Percentiles rank a stretch among this genome's conserved stretches.
phyloP scores from a whole-genome alignment of 2,797 vertebrate species.

The Anniella stebbinsi region DNA sequence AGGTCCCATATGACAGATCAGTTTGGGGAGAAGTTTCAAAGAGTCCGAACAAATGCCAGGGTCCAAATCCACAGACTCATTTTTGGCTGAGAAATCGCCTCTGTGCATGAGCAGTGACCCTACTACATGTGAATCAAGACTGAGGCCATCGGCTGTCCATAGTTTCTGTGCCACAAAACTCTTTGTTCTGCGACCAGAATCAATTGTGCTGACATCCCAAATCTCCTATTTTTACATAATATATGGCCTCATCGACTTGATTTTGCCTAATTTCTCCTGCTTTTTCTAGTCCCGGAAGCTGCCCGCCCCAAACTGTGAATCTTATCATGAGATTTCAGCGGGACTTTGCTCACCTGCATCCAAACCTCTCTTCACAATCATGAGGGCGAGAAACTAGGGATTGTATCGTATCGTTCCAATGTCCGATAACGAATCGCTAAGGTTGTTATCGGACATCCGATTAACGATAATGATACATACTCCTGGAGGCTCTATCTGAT shows the following conservation, averaged over 20 bases:
- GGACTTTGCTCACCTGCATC: neutral
- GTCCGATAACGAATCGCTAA: no score
- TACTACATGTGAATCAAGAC: neutral
- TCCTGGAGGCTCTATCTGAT: no score
- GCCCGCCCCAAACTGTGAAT: no score
- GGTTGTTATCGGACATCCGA: no score
- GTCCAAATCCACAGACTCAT: neutral
- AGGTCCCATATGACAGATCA: neutral
- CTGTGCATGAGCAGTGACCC: slow-evolving; percentile 7
- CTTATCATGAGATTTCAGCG: neutral
- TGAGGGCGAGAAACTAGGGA: no score
- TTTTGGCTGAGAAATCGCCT: neutral
- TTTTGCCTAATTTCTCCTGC: neutral
- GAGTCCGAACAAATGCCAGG: neutral
- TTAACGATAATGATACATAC: no score
- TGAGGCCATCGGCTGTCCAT: no score
- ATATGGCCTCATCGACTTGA: neutral
- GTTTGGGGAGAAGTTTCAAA: neutral
- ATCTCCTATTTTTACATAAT: neutral
- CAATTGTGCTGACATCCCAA: neutral
- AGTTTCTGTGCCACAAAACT: neutral
- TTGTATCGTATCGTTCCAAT: no score
- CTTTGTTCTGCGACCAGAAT: neutral
- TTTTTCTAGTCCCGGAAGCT: neutral
- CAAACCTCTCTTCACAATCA: no score